Conservation (phyloP, 2,797 vertebrate species). For the Danio jaintianensis region DNA sequence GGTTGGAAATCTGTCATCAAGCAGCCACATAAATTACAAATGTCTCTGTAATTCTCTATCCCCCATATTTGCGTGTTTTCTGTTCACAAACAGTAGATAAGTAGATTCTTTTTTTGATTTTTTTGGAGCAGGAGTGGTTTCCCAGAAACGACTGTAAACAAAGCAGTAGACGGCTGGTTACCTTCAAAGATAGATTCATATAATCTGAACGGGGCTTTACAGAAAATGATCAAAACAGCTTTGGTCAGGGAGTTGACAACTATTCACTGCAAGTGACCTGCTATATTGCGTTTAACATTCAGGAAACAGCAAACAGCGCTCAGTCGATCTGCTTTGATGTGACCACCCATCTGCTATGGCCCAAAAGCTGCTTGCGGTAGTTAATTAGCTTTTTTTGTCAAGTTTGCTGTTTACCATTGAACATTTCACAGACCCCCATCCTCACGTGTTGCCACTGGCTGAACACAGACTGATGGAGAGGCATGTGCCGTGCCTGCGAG, state of each 20-base stretch:
- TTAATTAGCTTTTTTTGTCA: conserved; percentile 78
- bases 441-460: conserved; percentile 64
- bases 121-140: no score
- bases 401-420: conserved; percentile 76
- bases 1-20: no score
- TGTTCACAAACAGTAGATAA: no score
- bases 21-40: no score
- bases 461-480: conserved; percentile 42
- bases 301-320: conserved; percentile 59
- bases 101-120: no score
- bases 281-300: conserved; percentile 65
- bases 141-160: no score
- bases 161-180: no score
- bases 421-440: conserved; percentile 73
- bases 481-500: conserved; percentile 35
- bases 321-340: conserved; percentile 72
- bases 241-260: neutral
- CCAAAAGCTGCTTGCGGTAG: conserved; percentile 77
- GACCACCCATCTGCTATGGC: conserved; percentile 70
- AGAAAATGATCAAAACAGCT: neutral
- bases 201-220: neutral
- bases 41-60: no score
- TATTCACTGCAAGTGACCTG: conserved; percentile 66
- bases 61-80: no score
- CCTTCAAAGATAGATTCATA: no score